Evolutionary conservation across 2,888 invertebrate genomes (phyloP), one percentile per base, ranked within the genome.

Genomic region (Nowickia ferox): DNA sequence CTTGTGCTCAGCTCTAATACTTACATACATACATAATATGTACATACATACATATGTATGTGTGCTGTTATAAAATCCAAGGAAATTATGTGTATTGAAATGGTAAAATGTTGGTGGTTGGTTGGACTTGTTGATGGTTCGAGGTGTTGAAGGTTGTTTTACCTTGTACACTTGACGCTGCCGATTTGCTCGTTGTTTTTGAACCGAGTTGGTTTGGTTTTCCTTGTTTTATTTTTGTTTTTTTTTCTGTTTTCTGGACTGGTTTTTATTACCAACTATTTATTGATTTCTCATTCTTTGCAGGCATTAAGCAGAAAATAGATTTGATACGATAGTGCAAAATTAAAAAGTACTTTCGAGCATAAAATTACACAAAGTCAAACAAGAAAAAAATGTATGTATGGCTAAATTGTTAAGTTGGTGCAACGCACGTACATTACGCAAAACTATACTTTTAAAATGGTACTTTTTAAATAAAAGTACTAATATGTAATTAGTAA

Each of bases 281-380:
- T 85, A 85, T 85, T 81, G 84, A 85, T 85, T 85, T 85, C 68
- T 77, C 72, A 81, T 77, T 77, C 55, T 66, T 72, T 72, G 17
- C 71, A 76, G 57, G 78, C 68, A 44, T 46, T 61, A 11, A 38
- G 46, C 19, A 57, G 76, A 55, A 76, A 38, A 55, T 46, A 19
- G 38, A n/a, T 13, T 22, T 57, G 66, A 42, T 51, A 65, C n/a
- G 42, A 9, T 40, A 40, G 38, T 46, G 40, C 17, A 38, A 74
- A 51, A 42, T 10, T 38, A 15, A 44, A 72, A 74, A 22, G 59
- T 72, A 48, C 59, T 10, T 48, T 68, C n/a, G 4, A 15, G 5
- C 30, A 30, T 30, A 30, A 30, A 30, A 30, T 30, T 6, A 30
- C 4, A 30, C 2, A 30, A 30, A 30, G 4, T 30, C 30, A 0